phyloP scores from a whole-genome alignment of 1,140 invertebrate species.

The Homalodisca vitripennis region DNA sequence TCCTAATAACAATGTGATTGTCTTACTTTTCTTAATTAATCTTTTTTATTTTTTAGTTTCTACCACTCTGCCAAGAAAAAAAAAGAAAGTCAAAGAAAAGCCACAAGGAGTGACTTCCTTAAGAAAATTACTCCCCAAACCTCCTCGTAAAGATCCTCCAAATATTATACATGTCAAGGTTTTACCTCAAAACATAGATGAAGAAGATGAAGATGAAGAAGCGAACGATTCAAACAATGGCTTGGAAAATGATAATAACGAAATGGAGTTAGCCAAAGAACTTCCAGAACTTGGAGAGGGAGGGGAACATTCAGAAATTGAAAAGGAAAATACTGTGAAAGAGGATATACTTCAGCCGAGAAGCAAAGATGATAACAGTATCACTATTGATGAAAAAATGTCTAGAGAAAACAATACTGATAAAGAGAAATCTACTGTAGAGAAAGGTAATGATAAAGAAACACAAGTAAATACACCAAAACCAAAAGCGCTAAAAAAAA shows the following conservation, averaged over 20 bases:
- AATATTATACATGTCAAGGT: conserved; percentile 15
- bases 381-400: too few species aligned
- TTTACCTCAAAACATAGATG: neutral
- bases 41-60: too few species aligned
- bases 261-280: neutral
- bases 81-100: neutral
- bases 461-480: conserved; percentile 1
- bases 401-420: too few species aligned
- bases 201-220: neutral
- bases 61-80: too few species aligned
- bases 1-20: too few species aligned
- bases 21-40: too few species aligned
- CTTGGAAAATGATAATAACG: neutral
- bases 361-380: too few species aligned
- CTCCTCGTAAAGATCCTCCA: neutral
- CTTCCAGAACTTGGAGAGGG: neutral
- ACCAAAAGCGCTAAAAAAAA: neutral
- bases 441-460: conserved; percentile 1
- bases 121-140: conserved; percentile 1
- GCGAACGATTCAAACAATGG: neutral
- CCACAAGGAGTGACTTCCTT: too few species aligned
- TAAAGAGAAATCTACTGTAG: neutral
- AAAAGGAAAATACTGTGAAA: neutral
- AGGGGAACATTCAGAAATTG: neutral
- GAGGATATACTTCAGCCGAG: too few species aligned